Percentiles rank a stretch among this genome's conserved stretches.
Conservation (phyloP, 2,113 vertebrate genomes). For the Myiagra hebetior region DNA sequence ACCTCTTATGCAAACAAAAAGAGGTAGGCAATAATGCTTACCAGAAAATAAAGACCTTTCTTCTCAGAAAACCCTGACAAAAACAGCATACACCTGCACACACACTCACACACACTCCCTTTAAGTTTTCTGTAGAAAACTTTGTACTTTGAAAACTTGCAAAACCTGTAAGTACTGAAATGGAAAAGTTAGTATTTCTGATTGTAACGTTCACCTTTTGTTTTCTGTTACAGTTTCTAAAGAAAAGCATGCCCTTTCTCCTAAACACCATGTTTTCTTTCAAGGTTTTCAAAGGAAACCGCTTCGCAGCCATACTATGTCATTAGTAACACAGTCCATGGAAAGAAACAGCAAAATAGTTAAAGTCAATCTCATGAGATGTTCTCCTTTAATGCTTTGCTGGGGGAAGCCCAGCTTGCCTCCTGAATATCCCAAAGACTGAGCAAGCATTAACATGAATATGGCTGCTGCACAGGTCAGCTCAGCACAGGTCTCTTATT, state of each 20-base stretch:
- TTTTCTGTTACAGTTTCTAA: not conserved
- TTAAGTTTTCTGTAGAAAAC: not conserved
- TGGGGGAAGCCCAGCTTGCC: not conserved
- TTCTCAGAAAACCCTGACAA: not conserved
- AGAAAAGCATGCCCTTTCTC: not conserved
- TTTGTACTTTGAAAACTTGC: not conserved
- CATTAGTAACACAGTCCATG: not conserved
- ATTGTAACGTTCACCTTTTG: not conserved
- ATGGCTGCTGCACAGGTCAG: not conserved
- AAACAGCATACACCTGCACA: not conserved
- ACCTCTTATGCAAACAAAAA: slow-evolving; percentile 8
- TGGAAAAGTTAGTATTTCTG: not conserved
- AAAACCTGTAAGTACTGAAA: not conserved
- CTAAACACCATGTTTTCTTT: not conserved
- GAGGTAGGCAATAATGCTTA: not conserved
- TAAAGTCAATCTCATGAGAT: not conserved
- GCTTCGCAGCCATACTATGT: not conserved
- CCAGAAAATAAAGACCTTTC: not conserved
- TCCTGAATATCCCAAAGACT: not conserved
- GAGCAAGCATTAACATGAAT: not conserved
- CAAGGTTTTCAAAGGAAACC: not conserved
- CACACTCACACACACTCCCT: not conserved
- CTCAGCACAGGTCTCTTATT: not conserved
- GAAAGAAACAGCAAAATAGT: not conserved
- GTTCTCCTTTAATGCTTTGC: not conserved